Base-by-base conservation (phyloP, 2,888 invertebrate genomes). In the Dinocampus coccinellae region DNA sequence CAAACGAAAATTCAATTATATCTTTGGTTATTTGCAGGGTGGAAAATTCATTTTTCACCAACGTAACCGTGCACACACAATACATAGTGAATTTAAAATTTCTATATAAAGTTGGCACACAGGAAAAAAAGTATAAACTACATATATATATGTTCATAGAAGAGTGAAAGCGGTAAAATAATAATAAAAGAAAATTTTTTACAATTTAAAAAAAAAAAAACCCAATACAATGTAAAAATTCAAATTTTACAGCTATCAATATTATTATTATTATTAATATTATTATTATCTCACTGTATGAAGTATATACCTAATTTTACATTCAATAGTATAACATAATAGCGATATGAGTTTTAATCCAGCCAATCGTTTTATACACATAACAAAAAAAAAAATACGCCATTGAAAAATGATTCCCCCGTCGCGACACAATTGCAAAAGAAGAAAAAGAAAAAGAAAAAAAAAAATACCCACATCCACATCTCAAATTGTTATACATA, bases 351-450 rank as follows among this genome's bases (percentile, higher is more conserved):
- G 69, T 60, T n/a, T n/a, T n/a, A 63, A 72, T 52, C 69, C 39
- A 64, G 68, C 68, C 72, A 69, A 72, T 72, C 68, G 63, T 62
- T 68, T 69, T 47, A 62, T 61, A 4, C 29, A n/a, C 7, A n/a
- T n/a, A 29, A 52, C 42, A 61, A 72, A 64, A 57, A 65, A 60
- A 53, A 29, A 29, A 4, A 4, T 29, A 70, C 47, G 70, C 34
- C 33, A 42, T 58, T 16, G n/a, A 57, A 22, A 65, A 70, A 70
- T 70, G 47, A 65, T 70, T 60, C 22, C n/a, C 70, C 70, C 53
- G 60, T 24, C 61, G 70, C 70, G 66, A 60, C 61, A 70, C 70
- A 55, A 70, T 70, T 61, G 60, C n/a, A n/a, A n/a, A n/a, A n/a
- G n/a, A n/a, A n/a, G n/a, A n/a, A n/a, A n/a, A n/a, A n/a, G n/a